Evolutionary conservation across 2,113 vertebrate species (phyloP).

Genomic region (Lamprotornis superbus): DNA sequence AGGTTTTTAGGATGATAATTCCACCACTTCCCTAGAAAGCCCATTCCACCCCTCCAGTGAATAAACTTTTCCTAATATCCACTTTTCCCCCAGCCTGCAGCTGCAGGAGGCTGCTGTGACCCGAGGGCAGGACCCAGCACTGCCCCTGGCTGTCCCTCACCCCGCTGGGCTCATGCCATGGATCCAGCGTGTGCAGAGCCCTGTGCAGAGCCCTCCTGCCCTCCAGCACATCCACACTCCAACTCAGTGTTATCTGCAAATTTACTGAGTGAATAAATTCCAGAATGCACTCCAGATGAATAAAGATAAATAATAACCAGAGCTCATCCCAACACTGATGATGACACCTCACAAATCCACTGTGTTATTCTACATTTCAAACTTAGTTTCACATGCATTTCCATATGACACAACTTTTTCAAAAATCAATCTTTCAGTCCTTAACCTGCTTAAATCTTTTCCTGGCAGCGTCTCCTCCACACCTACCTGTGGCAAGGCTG

Average conservation of each 20-base stretch:
- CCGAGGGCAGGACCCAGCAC: neutral
- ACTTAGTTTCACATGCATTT: neutral
- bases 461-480: neutral
- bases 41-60: neutral
- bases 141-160: neutral
- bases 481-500: neutral
- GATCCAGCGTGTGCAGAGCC: neutral
- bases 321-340: neutral
- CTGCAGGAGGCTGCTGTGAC: neutral
- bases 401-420: neutral
- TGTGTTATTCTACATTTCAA: neutral
- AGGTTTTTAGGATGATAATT: neutral
- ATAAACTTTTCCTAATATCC: neutral
- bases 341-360: neutral
- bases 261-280: neutral
- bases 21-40: neutral
- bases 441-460: neutral
- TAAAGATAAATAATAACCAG: neutral
- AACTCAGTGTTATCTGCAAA: neutral
- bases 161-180: neutral
- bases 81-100: neutral
- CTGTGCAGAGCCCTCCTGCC: neutral
- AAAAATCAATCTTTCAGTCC: neutral
- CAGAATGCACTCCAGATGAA: neutral
- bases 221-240: neutral